phyloP scores from a whole-genome alignment of 2,113 vertebrate genomes.

The Orcinus orca region DNA sequence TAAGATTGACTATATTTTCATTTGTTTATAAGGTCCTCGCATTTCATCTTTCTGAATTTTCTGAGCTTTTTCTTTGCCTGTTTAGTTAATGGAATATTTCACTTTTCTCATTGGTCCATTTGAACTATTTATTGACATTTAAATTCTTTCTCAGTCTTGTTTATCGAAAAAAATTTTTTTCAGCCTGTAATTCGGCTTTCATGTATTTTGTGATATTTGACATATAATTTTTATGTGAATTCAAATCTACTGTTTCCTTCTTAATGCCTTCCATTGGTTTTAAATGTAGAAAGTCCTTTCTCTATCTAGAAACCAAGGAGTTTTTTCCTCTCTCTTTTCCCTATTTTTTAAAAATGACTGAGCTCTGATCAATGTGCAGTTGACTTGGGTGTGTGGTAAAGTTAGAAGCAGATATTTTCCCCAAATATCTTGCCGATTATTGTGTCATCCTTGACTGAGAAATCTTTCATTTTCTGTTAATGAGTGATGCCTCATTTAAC shows the following conservation, averaged over 20 bases:
- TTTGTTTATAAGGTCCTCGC: not conserved
- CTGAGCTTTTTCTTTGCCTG: not conserved
- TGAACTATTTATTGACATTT: not conserved
- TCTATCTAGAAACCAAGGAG: not conserved
- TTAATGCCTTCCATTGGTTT: not conserved
- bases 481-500: not conserved
- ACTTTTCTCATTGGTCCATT: not conserved
- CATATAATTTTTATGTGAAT: not conserved
- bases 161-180: not conserved
- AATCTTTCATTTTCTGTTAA: not conserved
- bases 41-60: not conserved
- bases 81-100: not conserved
- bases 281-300: not conserved
- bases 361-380: not conserved
- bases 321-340: not conserved
- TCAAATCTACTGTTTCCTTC: not conserved
- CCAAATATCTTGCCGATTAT: not conserved
- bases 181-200: not conserved
- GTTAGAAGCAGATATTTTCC: not conserved
- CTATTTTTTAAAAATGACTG: not conserved
- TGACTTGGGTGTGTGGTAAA: not conserved
- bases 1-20: not conserved
- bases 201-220: not conserved
- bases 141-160: not conserved
- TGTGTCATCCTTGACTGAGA: not conserved